Conservation (phyloP, 2,888 invertebrate genomes). For the Ceraclea dissimilis region DNA sequence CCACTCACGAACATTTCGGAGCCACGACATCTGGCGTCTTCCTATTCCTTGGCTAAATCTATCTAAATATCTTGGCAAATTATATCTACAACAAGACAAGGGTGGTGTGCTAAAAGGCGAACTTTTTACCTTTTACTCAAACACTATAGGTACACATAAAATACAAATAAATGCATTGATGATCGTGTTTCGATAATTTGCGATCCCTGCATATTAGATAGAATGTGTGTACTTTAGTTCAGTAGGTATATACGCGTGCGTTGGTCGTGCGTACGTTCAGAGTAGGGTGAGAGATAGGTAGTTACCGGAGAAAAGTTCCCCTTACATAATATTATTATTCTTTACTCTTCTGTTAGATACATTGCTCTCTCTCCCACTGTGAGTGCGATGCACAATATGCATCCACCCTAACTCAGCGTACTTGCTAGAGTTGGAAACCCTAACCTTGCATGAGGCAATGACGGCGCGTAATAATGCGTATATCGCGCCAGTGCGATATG, state of each 20-base stretch:
- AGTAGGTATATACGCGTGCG: constrained; percentile 3
- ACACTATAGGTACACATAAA: too few relatives aligned
- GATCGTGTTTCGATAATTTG: too few relatives aligned
- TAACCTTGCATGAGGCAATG: constrained; percentile 23
- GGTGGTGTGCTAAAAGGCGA: too few relatives aligned
- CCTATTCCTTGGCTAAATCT: too few relatives aligned
- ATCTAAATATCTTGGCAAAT: too few relatives aligned
- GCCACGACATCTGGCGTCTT: too few relatives aligned
- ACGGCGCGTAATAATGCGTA: constrained; percentile 12
- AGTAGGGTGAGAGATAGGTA: constrained; percentile 8
- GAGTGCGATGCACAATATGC: constrained; percentile 22
- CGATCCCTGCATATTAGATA: background rate
- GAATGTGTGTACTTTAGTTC: background rate
- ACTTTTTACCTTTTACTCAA: too few relatives aligned
- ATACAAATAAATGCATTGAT: too few relatives aligned
- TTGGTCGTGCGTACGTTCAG: constrained; percentile 1
- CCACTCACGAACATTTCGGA: too few relatives aligned
- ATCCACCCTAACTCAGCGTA: constrained; percentile 21
- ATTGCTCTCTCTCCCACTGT: constrained; percentile 8
- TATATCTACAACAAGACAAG: too few relatives aligned
- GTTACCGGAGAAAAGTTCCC: constrained; percentile 3
- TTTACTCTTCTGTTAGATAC: constrained; percentile 1
- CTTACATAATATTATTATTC: constrained; percentile 5
- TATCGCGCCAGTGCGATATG: too few relatives aligned
- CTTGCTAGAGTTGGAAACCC: constrained; percentile 14